Evolutionary conservation across 1,140 invertebrate species (phyloP).

Genomic region (Anastrepha obliqua): DNA sequence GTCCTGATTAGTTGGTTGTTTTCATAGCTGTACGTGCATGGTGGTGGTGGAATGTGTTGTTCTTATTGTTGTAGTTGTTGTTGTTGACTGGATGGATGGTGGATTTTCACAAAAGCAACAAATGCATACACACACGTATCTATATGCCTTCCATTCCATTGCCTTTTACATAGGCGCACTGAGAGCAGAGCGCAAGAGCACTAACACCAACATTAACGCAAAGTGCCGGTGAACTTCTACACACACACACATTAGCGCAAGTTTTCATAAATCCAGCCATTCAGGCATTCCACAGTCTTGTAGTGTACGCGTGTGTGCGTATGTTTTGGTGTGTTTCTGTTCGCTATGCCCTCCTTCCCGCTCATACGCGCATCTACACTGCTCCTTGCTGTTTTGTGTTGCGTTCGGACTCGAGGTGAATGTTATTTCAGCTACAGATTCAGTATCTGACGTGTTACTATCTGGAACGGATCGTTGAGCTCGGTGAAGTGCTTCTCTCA

Average conservation of each 20-base stretch:
- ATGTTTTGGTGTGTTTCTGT: background rate
- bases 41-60: background rate
- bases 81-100: background rate
- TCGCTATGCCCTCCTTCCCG: background rate
- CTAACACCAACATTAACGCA: background rate
- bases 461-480: slow-evolving; percentile 67
- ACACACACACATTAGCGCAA: too few relatives aligned
- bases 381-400: slow-evolving; percentile 12
- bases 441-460: slow-evolving; percentile 75
- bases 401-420: slow-evolving; percentile 51
- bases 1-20: slow-evolving; percentile 51
- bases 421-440: slow-evolving; percentile 75
- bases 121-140: background rate
- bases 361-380: background rate
- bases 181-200: slow-evolving; percentile 40
- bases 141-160: background rate
- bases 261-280: slow-evolving; percentile 25
- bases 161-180: background rate
- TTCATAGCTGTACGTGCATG: slow-evolving; percentile 40
- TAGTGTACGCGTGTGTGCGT: slow-evolving; percentile 5
- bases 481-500: slow-evolving; percentile 43
- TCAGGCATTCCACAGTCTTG: slow-evolving; percentile 25
- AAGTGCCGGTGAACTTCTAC: background rate
- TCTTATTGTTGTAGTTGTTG: background rate
- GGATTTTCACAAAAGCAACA: slow-evolving; percentile 52